A percentile compares a stretch with the other conserved stretches of the same genome.
Conservation (phyloP, 2,113 vertebrate species). For the Gymnorhina tibicen region DNA sequence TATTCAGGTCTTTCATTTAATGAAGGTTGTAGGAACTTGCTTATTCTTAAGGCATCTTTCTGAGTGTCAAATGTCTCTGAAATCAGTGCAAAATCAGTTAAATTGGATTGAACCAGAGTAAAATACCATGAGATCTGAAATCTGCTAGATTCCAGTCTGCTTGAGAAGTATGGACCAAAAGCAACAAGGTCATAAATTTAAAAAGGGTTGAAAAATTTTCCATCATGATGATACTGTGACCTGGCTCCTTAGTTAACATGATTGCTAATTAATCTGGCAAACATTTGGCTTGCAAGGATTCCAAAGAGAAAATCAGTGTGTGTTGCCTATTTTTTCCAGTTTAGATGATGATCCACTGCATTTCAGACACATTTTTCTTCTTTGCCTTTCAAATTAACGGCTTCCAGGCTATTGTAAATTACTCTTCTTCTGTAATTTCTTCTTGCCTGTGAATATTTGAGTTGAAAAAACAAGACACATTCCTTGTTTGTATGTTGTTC, state of each 20-base stretch:
- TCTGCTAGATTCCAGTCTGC: not conserved
- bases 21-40: not conserved
- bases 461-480: not conserved
- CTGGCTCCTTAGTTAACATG: not conserved
- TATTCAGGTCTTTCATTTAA: not conserved
- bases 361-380: not conserved
- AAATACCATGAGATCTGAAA: not conserved
- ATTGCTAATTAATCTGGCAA: not conserved
- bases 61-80: not conserved
- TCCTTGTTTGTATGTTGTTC: not conserved
- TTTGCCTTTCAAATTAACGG: not conserved
- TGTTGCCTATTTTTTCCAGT: not conserved
- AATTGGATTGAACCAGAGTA: not conserved
- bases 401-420: not conserved
- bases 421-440: not conserved
- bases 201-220: not conserved
- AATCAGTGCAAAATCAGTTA: not conserved
- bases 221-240: not conserved
- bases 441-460: not conserved
- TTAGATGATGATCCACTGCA: not conserved
- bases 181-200: not conserved
- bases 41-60: not conserved
- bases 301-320: not conserved
- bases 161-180: not conserved
- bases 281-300: not conserved